Base-by-base conservation (phyloP, 2,113 vertebrate species). In the Gymnarchus niloticus region DNA sequence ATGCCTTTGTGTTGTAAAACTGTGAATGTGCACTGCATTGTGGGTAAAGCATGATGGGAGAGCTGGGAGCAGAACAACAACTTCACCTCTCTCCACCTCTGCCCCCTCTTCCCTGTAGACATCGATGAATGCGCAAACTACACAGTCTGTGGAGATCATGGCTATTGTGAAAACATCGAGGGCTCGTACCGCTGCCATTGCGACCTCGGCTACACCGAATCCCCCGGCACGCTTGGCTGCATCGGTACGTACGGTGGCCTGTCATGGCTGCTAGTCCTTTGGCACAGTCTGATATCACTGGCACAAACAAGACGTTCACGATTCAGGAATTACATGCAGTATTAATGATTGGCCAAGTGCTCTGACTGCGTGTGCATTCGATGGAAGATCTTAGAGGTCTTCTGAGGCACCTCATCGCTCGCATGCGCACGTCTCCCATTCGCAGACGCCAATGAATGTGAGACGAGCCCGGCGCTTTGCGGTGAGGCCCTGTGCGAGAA, bases 401-500 rank as follows among this genome's bases (percentile, higher is more conserved):
- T 33, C 33, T 54, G 37, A 41, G 33, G 12, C 19, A 19, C 17
- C 6, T 6, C 6, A 3, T 69, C 14, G 46, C 54, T 10, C 49
- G 17, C 57, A 1, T 23, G n/a, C 25, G 19, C 5, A 21, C 28
- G 19, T 57, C 49, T 37, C 28, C 84, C 88, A 85, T 44, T 83
- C 87, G 87, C 91, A 95, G 95, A 95, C 57, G 77, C 93, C 85
- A 93, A 95, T 84, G 95, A 95, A 91, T 95, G 95, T 65, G 93
- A 94, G 92, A 92, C 92, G 91, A 93, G 92, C 90, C 10, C 89
- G 84, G 92, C 93, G 85, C 89, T 92, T 88, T 95, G 95, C 81
- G 93, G 94, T 57, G 91, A 93, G 89, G 93, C 92, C 88, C 91
- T 92, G 88, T 95, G 95, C 93, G 95, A 95, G 93, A 95, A 95